Evolutionary conservation across 2,113 vertebrate genomes (phyloP).

Genomic region (Mesoclemmys tuberculata): DNA sequence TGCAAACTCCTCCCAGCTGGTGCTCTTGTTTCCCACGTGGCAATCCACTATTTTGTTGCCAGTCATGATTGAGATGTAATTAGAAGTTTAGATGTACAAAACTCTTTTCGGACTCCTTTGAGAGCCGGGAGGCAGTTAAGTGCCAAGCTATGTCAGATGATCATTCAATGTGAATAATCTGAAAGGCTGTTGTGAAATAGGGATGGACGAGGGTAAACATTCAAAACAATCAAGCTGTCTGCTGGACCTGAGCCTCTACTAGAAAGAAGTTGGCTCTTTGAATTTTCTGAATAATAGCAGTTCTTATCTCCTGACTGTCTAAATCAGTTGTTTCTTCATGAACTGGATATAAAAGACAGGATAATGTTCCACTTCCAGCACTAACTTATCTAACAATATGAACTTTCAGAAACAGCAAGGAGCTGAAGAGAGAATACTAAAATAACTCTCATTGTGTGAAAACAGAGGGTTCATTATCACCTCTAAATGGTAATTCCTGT

Average conservation of each 20-base stretch:
- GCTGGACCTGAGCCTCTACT: background rate
- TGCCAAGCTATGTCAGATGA: background rate
- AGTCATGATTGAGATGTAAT: background rate
- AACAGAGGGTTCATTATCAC: slow-evolving; percentile 32
- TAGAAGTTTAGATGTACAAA: background rate
- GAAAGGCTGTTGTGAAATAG: background rate
- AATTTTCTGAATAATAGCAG: background rate
- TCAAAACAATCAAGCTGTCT: background rate
- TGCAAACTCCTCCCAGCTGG: background rate
- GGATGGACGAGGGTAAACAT: background rate
- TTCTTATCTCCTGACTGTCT: background rate
- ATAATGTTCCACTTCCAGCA: background rate
- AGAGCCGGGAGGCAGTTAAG: background rate
- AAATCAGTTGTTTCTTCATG: background rate
- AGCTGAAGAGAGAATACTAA: slow-evolving; percentile 26
- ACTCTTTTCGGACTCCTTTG: background rate
- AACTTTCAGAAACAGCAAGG: slow-evolving; percentile 29
- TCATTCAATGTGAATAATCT: background rate
- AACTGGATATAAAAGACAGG: background rate
- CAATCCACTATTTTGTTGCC: background rate
- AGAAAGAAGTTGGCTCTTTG: background rate
- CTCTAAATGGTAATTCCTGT: slow-evolving; percentile 38
- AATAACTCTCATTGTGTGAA: slow-evolving; percentile 30
- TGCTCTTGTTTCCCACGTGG: background rate
- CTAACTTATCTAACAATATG: slow-evolving; percentile 22